Evolutionary conservation across 2,888 invertebrate genomes (phyloP).

Genomic region (Standfussiana lucernea): DNA sequence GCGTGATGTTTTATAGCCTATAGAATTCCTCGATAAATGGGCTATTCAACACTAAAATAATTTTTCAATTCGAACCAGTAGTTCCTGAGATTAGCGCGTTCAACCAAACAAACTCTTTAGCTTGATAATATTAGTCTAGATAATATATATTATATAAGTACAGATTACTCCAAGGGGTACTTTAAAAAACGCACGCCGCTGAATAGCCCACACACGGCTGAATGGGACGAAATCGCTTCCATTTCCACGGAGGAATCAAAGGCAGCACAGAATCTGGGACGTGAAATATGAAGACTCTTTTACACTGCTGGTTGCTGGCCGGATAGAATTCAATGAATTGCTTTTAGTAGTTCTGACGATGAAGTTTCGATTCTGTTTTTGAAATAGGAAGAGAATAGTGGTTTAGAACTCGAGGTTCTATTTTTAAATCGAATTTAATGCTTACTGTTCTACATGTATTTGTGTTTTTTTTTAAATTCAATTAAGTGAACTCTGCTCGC

Average conservation of each 20-base stretch:
- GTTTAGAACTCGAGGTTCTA: background rate
- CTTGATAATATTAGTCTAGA: too few species aligned
- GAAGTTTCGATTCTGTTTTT: slow-evolving; percentile 47
- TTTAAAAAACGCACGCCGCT: slow-evolving; percentile 23
- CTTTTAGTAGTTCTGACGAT: slow-evolving; percentile 39
- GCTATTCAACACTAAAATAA: too few species aligned
- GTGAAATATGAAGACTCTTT: slow-evolving; percentile 62
- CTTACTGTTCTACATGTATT: background rate
- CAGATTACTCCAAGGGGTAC: slow-evolving; percentile 27
- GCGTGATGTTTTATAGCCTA: too few species aligned
- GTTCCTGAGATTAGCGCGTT: too few species aligned
- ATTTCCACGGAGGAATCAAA: slow-evolving; percentile 67
- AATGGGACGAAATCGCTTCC: slow-evolving; percentile 69
- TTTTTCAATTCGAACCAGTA: too few species aligned
- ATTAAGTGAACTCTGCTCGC: too few species aligned
- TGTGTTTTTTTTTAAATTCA: background rate
- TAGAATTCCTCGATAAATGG: too few species aligned
- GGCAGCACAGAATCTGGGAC: slow-evolving; percentile 48
- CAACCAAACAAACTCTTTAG: too few species aligned
- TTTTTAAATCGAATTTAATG: background rate
- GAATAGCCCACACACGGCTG: slow-evolving; percentile 60
- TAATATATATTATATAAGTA: too few species aligned
- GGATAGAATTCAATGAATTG: slow-evolving; percentile 33
- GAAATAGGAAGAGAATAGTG: slow-evolving; percentile 7
- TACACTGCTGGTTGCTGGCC: slow-evolving; percentile 52